These are phyloP conservation scores for Linyphia triangularis DNA, from an alignment of 2,888 invertebrate species.

Conservation along the genomic window DNA sequence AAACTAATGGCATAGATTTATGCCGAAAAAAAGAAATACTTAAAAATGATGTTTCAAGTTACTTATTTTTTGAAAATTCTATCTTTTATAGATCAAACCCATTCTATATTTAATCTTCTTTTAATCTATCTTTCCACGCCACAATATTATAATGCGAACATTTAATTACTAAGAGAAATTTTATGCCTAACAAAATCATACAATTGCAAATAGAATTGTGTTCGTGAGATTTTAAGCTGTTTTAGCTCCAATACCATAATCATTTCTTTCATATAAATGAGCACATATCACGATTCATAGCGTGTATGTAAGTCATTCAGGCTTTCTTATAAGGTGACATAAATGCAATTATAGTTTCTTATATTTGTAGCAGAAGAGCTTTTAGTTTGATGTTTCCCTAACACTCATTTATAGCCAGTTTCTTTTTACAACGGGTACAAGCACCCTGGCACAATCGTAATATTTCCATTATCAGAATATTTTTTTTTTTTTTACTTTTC, in stretches of 20 bases:
- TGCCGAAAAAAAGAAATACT: no score
- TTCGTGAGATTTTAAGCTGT: conserved; percentile 53
- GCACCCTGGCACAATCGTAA: no score
- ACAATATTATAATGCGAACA: neutral
- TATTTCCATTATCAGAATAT: no score
- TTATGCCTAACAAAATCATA: neutral
- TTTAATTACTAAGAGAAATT: neutral
- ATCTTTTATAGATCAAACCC: neutral
- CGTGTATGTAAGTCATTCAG: conserved; percentile 59
- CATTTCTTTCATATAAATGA: conserved; percentile 65
- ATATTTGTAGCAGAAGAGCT: neutral
- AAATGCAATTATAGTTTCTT: conserved; percentile 62
- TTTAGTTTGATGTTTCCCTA: neutral
- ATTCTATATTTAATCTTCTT: neutral
- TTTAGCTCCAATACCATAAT: conserved; percentile 54
- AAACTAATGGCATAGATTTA: no score
- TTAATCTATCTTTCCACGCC: neutral
- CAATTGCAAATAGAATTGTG: conserved; percentile 45
- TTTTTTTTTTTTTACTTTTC: no score
- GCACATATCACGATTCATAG: conserved; percentile 57
- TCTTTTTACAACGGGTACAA: neutral
- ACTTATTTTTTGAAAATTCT: no score
- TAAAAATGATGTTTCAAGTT: no score
- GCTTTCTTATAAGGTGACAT: conserved; percentile 58
- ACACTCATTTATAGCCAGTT: neutral